A percentile compares a stretch with the other conserved stretches of the same genome.
These are phyloP conservation scores for Atlantisia rogersi DNA, from an alignment of 2,113 vertebrate genomes.

Conservation along the genomic window DNA sequence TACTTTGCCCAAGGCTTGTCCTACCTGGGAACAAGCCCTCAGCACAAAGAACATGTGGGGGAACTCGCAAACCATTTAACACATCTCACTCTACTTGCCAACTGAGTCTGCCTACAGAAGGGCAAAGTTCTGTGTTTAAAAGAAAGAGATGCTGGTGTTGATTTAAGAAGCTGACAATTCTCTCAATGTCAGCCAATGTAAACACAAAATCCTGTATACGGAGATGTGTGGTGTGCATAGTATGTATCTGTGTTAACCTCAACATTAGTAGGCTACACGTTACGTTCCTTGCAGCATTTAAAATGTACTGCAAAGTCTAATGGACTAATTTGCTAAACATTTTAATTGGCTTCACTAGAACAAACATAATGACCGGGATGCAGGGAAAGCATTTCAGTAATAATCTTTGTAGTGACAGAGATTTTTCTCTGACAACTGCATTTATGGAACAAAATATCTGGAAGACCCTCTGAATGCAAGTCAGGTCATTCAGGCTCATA, in stretches of 20 bases:
- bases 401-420: background rate
- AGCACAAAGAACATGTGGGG: background rate
- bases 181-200: background rate
- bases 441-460: background rate
- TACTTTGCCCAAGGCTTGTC: background rate
- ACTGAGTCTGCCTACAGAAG: background rate
- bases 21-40: background rate
- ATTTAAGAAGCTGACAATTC: background rate
- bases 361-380: background rate
- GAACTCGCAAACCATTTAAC: background rate
- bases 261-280: background rate
- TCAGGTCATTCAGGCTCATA: background rate
- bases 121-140: background rate
- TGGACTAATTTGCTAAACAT: background rate
- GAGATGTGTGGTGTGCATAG: background rate
- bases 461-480: background rate
- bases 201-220: background rate
- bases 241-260: background rate
- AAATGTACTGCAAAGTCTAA: background rate
- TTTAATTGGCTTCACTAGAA: background rate
- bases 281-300: background rate
- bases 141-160: background rate
- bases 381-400: background rate
- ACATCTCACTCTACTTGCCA: background rate
- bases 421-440: background rate